A percentile compares a stretch with the other conserved stretches of the same genome.
phyloP scores from a whole-genome alignment of 2,113 vertebrate species.

The Promerops cafer region DNA sequence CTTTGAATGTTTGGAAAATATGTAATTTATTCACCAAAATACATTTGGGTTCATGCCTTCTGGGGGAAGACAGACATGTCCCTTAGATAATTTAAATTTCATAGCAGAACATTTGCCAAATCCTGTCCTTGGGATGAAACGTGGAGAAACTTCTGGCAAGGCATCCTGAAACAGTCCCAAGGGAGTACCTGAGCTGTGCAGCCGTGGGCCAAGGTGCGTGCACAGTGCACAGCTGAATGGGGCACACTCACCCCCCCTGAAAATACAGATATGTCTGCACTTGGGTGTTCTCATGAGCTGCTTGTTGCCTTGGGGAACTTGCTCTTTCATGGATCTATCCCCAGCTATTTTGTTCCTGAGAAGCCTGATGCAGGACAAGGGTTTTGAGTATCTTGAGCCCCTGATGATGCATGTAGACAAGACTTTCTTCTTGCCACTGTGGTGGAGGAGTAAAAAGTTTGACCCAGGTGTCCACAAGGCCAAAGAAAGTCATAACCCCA shows the following conservation, averaged over 20 bases:
- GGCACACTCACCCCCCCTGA: neutral
- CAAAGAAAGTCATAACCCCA: neutral
- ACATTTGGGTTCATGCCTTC: neutral
- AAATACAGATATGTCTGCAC: neutral
- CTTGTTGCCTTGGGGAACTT: neutral
- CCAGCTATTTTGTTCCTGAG: neutral
- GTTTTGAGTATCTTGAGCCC: neutral
- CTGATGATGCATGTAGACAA: neutral
- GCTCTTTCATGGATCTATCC: neutral
- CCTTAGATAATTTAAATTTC: neutral
- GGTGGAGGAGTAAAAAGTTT: neutral
- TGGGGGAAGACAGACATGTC: neutral
- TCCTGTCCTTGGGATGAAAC: neutral
- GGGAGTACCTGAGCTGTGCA: rapidly evolving
- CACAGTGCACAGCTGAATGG: neutral
- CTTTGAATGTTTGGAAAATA: neutral
- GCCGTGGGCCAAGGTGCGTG: neutral
- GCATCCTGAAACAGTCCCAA: neutral
- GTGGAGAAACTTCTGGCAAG: neutral
- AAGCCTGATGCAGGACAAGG: neutral
- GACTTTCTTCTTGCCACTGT: neutral
- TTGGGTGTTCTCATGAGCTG: neutral
- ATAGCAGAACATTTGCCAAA: neutral
- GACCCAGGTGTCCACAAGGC: neutral
- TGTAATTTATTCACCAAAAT: neutral